Conservation (phyloP, 2,113 vertebrate species). For the Apus apus region DNA sequence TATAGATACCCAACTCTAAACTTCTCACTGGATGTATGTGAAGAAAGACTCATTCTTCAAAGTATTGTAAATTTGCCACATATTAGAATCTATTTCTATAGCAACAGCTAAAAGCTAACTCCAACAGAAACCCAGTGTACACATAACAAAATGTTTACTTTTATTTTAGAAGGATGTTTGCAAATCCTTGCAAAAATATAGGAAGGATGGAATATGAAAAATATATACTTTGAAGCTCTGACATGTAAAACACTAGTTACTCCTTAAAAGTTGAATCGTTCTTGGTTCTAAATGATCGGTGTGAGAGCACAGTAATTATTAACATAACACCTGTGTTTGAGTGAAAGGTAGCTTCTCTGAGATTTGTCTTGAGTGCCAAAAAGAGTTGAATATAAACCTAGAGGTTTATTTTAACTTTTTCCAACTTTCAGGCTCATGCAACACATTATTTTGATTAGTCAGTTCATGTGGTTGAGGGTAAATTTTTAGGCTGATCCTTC, state of each 20-base stretch:
- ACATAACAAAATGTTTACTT: constrained; percentile 9
- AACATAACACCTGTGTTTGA: not conserved
- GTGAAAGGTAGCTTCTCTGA: not conserved
- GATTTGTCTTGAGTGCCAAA: not conserved
- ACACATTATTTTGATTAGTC: constrained; percentile 25
- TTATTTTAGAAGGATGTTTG: not conserved
- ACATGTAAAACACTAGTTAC: not conserved
- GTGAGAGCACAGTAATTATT: not conserved
- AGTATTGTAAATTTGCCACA: not conserved
- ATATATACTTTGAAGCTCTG: not conserved
- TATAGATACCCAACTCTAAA: not conserved
- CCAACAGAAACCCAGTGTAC: not conserved
- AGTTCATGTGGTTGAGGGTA: not conserved
- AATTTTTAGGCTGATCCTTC: not conserved
- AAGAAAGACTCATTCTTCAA: not conserved
- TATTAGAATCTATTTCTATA: constrained; percentile 7
- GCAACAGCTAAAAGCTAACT: not conserved
- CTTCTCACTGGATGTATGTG: not conserved
- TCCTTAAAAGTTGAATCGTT: not conserved
- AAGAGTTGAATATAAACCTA: not conserved
- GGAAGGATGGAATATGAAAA: not conserved
- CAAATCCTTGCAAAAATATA: not conserved
- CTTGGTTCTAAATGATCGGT: not conserved
- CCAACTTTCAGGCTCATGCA: not conserved
- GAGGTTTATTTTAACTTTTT: not conserved